phyloP scores from a whole-genome alignment of 2,797 vertebrate species.

The Oreochromis mossambicus region DNA sequence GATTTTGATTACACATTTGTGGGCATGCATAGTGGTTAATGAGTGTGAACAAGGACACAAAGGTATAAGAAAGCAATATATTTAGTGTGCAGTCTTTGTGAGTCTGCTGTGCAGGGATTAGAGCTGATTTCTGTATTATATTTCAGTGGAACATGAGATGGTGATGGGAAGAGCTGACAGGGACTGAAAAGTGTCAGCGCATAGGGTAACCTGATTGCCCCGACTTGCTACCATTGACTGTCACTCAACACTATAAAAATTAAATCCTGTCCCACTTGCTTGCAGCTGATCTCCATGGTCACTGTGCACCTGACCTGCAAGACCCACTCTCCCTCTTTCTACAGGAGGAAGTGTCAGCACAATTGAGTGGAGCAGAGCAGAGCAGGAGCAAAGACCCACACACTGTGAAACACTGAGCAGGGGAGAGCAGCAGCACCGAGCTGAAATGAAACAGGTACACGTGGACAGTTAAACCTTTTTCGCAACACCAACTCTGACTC shows the following conservation, averaged over 20 bases:
- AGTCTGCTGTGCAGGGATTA: constrained; percentile 20
- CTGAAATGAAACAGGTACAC: background rate
- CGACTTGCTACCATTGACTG: background rate
- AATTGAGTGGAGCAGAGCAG: background rate
- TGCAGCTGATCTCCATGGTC: background rate
- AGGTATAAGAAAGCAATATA: background rate
- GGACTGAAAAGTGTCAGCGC: background rate
- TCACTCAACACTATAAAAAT: background rate
- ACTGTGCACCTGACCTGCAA: background rate
- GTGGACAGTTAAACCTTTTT: background rate
- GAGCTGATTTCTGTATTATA: constrained; percentile 21
- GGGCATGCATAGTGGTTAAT: background rate
- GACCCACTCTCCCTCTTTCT: background rate
- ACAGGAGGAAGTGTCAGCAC: background rate
- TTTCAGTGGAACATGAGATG: constrained; percentile 44
- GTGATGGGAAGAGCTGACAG: background rate
- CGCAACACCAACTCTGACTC: background rate
- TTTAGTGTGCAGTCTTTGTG: constrained; percentile 2
- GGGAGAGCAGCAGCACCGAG: background rate
- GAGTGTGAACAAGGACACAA: background rate
- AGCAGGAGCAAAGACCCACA: background rate
- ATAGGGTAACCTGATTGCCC: background rate
- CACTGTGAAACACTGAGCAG: background rate
- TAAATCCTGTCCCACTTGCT: background rate
- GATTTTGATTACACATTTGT: constrained; percentile 13